Evolutionary conservation across 2,113 vertebrate genomes (phyloP), one percentile per base, ranked within the genome.

Genomic region (Pollimyrus isidori): DNA sequence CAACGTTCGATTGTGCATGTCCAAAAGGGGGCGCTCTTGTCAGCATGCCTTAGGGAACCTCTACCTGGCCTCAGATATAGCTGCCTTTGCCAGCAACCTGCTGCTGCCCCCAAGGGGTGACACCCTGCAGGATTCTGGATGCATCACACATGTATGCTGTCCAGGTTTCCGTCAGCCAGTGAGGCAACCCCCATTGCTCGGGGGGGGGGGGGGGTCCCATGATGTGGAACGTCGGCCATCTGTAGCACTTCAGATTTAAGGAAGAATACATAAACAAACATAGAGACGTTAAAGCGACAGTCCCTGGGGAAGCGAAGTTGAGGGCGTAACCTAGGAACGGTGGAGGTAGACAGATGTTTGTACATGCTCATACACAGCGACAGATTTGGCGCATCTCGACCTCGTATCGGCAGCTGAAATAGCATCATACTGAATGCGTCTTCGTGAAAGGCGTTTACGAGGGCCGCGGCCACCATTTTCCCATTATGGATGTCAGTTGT

Each of bases 181-280:
- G 21, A 15, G 15, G 46, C 42, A 23, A 48, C 50, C 87, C 42
- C 26, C 58, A 7, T 7, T 58, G 45, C 82, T 30, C 23, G 86
- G 50, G 52, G 52, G 53, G 19, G 69, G 86, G 50, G 52, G 52
- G 53, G 19, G 69, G 15, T n/a, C 46, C 42, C 7, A 35, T 45
- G 30, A 58, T 83, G 88, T 83, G 85, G 65, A 89, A 83, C 84
- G 83, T 30, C n/a, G 21, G 69, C 88, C 88, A 89, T 90, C 90
- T 91, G 90, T 46, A 87, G 6, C 73, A 26, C 46, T n/a, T 89
- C 46, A 76, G 48, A 88, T 52, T 39, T 39, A 88, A 84, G 62
- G 52, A n/a, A 73, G 49, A 89, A 87, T 23, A 87, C 17, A 46
- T 10, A 42, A 45, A n/a, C 23, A 49, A 73, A 19, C 15, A 26